Conservation (phyloP, 2,113 vertebrate genomes). For the Protobothrops mucrosquamatus region DNA sequence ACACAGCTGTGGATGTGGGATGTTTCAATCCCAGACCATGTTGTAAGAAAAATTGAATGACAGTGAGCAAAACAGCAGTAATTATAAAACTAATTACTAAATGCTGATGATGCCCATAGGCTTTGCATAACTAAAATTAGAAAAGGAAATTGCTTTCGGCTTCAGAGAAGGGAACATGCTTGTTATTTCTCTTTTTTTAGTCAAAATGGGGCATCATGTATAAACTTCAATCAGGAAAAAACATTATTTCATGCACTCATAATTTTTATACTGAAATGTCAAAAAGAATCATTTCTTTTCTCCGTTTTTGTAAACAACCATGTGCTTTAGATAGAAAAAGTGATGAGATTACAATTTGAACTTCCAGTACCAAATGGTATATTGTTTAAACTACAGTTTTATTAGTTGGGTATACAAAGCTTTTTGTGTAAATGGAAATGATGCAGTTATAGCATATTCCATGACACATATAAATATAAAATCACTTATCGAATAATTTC, state of each 20-base stretch:
- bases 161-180: conserved; percentile 82
- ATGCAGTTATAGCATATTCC: not conserved
- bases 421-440: not conserved
- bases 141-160: conserved; percentile 99
- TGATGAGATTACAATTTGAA: conserved; percentile 52
- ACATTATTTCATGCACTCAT: conserved; percentile 65
- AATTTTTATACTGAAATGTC: conserved; percentile 63
- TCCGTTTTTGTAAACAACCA: conserved; percentile 42
- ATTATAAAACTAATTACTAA: conserved; percentile 99
- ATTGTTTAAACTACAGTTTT: not conserved
- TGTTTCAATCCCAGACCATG: conserved; percentile 93
- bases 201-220: conserved; percentile 76
- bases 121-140: conserved; percentile 99
- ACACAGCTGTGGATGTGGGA: conserved; percentile 95
- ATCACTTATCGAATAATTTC: not conserved
- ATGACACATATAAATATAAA: not conserved
- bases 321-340: conserved; percentile 48
- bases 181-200: conserved; percentile 78
- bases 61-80: conserved; percentile 98
- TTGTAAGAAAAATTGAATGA: conserved; percentile 97
- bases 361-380: conserved; percentile 23
- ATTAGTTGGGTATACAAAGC: not conserved
- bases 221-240: conserved; percentile 73
- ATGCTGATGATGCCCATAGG: conserved; percentile 99
- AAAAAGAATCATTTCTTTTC: conserved; percentile 54